Conservation (phyloP, 2,797 vertebrate species). For the Enteromius anoplus region DNA sequence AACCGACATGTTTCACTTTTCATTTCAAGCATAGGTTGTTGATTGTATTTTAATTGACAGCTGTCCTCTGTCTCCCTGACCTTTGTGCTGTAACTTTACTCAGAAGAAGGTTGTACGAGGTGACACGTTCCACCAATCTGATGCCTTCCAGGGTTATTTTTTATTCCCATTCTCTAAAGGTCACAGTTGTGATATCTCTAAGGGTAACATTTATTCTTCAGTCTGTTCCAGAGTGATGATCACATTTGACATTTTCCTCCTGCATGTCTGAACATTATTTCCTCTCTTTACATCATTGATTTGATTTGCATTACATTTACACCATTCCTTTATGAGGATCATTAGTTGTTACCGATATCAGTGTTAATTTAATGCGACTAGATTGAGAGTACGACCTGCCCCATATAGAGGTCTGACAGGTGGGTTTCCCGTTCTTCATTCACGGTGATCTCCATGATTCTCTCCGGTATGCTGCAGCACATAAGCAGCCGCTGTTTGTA, state of each 20-base stretch:
- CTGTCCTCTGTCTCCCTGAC: constrained; percentile 9
- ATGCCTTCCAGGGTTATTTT: constrained; percentile 33
- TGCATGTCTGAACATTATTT: constrained; percentile 13
- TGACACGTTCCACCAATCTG: not conserved
- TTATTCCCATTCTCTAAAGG: constrained; percentile 52
- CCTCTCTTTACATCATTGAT: not conserved
- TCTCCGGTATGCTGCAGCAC: constrained; percentile 22
- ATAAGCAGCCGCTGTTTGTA: constrained; percentile 19
- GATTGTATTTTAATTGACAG: constrained; percentile 32
- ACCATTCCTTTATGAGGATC: not conserved
- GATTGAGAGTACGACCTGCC: not conserved
- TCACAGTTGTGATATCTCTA: constrained; percentile 49
- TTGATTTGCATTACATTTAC: constrained; percentile 11
- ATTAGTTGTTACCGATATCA: constrained; percentile 19
- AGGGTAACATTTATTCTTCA: constrained; percentile 57
- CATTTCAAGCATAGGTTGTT: constrained; percentile 6
- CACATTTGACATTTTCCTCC: constrained; percentile 58
- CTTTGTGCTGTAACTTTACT: constrained; percentile 21
- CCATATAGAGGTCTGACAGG: not conserved
- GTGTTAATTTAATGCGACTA: not conserved
- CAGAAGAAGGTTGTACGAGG: not conserved
- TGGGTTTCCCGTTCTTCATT: constrained; percentile 19
- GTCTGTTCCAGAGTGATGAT: constrained; percentile 46
- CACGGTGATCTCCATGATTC: not conserved
- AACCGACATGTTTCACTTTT: constrained; percentile 20